Evolutionary conservation across 1,140 invertebrate species (phyloP).

Genomic region (Meloidogyne hapla): DNA sequence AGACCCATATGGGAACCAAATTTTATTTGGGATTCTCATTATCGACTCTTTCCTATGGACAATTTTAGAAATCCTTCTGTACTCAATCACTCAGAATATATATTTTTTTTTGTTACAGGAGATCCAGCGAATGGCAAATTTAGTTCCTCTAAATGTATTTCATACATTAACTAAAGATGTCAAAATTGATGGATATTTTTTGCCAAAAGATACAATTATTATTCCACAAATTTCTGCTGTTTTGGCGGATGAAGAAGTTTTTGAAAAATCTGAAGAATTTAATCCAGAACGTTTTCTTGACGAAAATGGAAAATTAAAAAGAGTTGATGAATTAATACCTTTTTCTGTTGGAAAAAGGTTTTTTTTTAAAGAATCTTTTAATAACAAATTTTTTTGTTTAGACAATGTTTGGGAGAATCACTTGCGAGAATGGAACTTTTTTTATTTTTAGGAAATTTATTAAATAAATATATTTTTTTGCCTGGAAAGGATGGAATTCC

Average conservation of each 20-base stretch:
- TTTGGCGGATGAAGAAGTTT: slow-evolving; percentile 21
- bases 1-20: too few relatives aligned
- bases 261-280: slow-evolving; percentile 30
- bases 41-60: too few relatives aligned
- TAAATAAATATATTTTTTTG: slow-evolving; percentile 43
- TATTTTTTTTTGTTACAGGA: slow-evolving; percentile 27
- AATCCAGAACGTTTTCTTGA: slow-evolving; percentile 37
- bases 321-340: slow-evolving; percentile 35
- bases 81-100: not conserved
- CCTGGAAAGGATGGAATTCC: not conserved
- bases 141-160: not conserved
- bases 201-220: not conserved
- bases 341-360: slow-evolving; percentile 34
- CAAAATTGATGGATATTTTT: not conserved
- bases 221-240: slow-evolving; percentile 13
- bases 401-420: slow-evolving; percentile 34
- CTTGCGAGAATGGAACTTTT: slow-evolving; percentile 44
- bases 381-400: not conserved
- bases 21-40: too few relatives aligned
- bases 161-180: slow-evolving; percentile 3
- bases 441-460: slow-evolving; percentile 40
- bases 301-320: slow-evolving; percentile 37
- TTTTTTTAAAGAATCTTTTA: not conserved
- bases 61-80: too few relatives aligned
- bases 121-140: slow-evolving; percentile 39